phyloP scores from a whole-genome alignment of 2,113 vertebrate genomes.

The Chionomys nivalis region DNA sequence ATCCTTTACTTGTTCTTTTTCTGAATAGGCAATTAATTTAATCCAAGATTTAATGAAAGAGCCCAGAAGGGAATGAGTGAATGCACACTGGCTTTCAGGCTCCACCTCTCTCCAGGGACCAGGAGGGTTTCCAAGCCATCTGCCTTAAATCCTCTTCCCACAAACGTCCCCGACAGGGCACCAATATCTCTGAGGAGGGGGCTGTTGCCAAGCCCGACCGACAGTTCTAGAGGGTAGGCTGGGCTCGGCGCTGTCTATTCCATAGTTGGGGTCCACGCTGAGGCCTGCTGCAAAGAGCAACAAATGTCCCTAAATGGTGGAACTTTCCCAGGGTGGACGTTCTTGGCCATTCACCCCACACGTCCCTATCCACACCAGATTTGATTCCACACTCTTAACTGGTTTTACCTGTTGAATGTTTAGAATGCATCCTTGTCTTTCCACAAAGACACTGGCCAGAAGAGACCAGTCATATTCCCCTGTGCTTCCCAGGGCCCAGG shows the following conservation, averaged over 20 bases:
- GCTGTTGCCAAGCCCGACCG: slow-evolving; percentile 67
- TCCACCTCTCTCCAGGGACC: slow-evolving; percentile 76
- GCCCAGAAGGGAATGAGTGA: background rate
- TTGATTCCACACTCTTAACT: background rate
- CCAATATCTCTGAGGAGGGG: slow-evolving; percentile 61
- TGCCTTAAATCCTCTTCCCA: slow-evolving; percentile 77
- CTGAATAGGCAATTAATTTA: slow-evolving; percentile 61
- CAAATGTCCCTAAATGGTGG: slow-evolving; percentile 42
- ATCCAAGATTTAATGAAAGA: slow-evolving; percentile 69
- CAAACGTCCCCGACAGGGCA: slow-evolving; percentile 76
- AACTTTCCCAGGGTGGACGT: background rate
- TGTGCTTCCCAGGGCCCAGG: background rate
- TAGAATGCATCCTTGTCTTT: slow-evolving; percentile 8
- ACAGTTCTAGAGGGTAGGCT: slow-evolving; percentile 69
- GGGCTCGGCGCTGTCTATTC: slow-evolving; percentile 58
- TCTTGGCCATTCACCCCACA: background rate
- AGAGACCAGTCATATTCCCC: background rate
- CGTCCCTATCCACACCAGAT: background rate
- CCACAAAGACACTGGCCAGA: background rate
- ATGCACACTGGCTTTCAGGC: slow-evolving; percentile 20
- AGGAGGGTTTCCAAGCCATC: slow-evolving; percentile 76
- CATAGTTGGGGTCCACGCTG: slow-evolving; percentile 53
- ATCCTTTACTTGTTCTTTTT: background rate
- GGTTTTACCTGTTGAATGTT: slow-evolving; percentile 58
- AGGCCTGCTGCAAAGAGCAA: slow-evolving; percentile 69